Base-by-base conservation (phyloP, 2,797 vertebrate genomes). In the Anabas testudineus region DNA sequence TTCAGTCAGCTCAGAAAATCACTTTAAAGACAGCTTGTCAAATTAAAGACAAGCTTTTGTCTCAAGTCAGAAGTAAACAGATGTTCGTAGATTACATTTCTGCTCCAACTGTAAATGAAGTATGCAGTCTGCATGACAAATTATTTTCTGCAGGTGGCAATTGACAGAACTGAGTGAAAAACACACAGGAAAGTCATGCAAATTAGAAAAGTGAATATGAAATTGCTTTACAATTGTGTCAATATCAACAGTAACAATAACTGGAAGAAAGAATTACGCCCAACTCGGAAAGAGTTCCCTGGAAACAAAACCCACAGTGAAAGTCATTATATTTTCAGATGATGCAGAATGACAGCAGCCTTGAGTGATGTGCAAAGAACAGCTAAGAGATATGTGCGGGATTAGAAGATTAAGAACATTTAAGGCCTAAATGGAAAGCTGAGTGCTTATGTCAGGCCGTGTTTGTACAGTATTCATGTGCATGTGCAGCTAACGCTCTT, bases 71-170 rank as follows among this genome's bases (percentile, higher is more conserved):
- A 93, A 93, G 91, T 91, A 94, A 96, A 94, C 95, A 96, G 95
- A 95, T 96, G 95, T 95, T 95, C 94, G 93, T 90, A 28, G 94
- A 97, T 95, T 95, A 94, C 93, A 91, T 94, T 93, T 87, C 90
- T 89, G 90, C 93, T 93, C 91, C 82, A 92, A 95, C 92, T 92
- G 94, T 94, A 95, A 94, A 96, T 95, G 90, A 95, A 95, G 92
- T 93, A 92, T 92, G 89, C 91, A 89, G 89, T 92, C 94, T 92
- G 95, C 94, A 95, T 95, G 86, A 86, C 88, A 94, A 95, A 92
- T 89, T 81, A 87, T 91, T 90, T 92, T 88, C 87, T 43, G 41
- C 12, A 46, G 6, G 53, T 19, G 26, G 41, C 0, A 47, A 45
- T 22, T 28, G 10, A 3, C 7, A 49, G 26, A 21, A 69, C 41